Evolutionary conservation across 2,797 vertebrate species (phyloP), one percentile per base, ranked within the genome.

Genomic region (Gambusia yucatana): DNA sequence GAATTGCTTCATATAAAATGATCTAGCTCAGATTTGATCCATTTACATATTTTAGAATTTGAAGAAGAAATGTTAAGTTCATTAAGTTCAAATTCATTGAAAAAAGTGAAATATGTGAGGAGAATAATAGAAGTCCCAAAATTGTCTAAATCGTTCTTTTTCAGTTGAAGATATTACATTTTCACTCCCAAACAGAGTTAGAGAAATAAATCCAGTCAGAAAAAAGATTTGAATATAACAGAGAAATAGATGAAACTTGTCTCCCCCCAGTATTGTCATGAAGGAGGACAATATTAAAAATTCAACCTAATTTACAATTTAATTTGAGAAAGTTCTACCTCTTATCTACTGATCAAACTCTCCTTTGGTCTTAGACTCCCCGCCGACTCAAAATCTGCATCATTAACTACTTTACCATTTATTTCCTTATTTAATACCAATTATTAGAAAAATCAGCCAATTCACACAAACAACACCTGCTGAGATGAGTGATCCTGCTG

Each of bases 401-500:
- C 2, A 61, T 6, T 76, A 41, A 3, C 20, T 47, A 41, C 52
- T 9, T 47, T 44, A 65, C 1, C 1, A 47, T 4, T 71, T 44
- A 3, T 16, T 47, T 36, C 41, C 9, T 39, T 55, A 71, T 72
- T 28, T 43, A 77, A 78, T 28, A 78, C 47, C 73, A 77, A 78
- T 71, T 69, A 70, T 75, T 36, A 4, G 2, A n/a, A 59, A 73
- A 25, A 73, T 73, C 46, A 63, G 36, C 28, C 72, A 47, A 83
- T 63, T 6, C 36, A 33, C 46, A 75, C 59, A 61, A 77, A 83
- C 72, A 74, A 76, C 72, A 57, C 78, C 73, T 79, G 20, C 41
- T 50, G 46, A 47, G 61, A 47, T 11, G 65, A 69, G 69, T 50
- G 81, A 78, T 78, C 77, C 61, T 44, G 57, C 55, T 65, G 65